These are phyloP conservation scores for Stercorarius parasiticus DNA, from an alignment of 2,113 vertebrate species.

Conservation along the genomic window DNA sequence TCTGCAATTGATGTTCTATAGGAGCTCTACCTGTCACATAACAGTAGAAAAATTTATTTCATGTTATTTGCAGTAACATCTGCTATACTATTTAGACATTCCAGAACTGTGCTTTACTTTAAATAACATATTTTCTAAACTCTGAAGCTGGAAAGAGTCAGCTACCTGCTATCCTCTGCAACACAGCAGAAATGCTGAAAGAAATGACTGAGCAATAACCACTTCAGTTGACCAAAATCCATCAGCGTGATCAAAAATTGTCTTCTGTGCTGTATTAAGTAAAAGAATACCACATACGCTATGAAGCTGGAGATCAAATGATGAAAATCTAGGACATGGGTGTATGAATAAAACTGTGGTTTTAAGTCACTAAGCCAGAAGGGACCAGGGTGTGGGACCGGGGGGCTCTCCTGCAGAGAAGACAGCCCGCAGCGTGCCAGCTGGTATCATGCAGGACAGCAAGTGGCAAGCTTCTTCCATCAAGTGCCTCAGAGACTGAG, in stretches of 20 bases:
- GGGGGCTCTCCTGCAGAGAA: neutral
- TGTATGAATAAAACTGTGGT: neutral
- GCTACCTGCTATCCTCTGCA: neutral
- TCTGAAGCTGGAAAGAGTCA: neutral
- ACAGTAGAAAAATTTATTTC: neutral
- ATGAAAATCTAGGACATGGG: neutral
- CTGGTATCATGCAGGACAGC: neutral
- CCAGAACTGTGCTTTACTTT: neutral
- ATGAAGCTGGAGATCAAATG: neutral
- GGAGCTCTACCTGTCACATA: neutral
- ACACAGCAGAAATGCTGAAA: neutral
- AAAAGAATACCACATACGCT: rapidly evolving
- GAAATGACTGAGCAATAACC: neutral
- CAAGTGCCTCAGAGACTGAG: neutral
- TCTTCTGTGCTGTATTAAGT: neutral
- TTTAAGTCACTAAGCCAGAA: neutral
- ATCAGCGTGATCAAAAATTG: neutral
- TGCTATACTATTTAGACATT: neutral
- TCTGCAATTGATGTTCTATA: neutral
- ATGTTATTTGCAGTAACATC: neutral
- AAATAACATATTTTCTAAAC: neutral
- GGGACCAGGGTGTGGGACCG: rapidly evolving
- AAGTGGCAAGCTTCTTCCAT: neutral
- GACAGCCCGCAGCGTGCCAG: neutral
- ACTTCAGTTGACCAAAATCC: neutral